phyloP scores from a whole-genome alignment of 2,797 vertebrate species.

The Paratrypauchen microcephalus region DNA sequence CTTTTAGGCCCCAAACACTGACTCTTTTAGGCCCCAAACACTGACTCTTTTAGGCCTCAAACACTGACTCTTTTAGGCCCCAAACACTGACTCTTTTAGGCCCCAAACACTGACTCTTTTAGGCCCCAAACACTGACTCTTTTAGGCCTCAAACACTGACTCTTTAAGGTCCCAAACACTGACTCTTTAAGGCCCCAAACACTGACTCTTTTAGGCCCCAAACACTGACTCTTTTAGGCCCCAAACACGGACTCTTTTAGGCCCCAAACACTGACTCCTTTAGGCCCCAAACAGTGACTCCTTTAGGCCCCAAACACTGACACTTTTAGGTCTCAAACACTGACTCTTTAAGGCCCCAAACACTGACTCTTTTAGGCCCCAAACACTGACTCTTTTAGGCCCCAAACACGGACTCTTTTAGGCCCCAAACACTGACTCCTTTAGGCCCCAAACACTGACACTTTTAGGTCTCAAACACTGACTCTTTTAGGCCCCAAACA shows the following conservation, averaged over 20 bases:
- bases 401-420: background rate
- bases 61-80: too few relatives aligned
- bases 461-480: too few relatives aligned
- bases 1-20: too few relatives aligned
- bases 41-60: background rate
- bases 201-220: background rate
- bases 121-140: too few relatives aligned
- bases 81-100: background rate
- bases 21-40: conserved; percentile 5
- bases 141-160: too few relatives aligned
- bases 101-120: conserved; percentile 5
- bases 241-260: background rate
- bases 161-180: too few relatives aligned
- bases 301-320: too few relatives aligned
- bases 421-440: conserved; percentile 5
- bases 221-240: too few relatives aligned
- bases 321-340: too few relatives aligned
- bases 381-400: too few relatives aligned
- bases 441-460: too few relatives aligned
- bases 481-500: conserved; percentile 5
- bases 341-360: background rate
- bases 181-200: background rate
- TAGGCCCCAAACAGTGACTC: too few relatives aligned
- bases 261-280: conserved; percentile 3
- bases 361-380: background rate